Evolutionary conservation across 2,797 vertebrate species (phyloP).

Genomic region (Coregonus suidteri): DNA sequence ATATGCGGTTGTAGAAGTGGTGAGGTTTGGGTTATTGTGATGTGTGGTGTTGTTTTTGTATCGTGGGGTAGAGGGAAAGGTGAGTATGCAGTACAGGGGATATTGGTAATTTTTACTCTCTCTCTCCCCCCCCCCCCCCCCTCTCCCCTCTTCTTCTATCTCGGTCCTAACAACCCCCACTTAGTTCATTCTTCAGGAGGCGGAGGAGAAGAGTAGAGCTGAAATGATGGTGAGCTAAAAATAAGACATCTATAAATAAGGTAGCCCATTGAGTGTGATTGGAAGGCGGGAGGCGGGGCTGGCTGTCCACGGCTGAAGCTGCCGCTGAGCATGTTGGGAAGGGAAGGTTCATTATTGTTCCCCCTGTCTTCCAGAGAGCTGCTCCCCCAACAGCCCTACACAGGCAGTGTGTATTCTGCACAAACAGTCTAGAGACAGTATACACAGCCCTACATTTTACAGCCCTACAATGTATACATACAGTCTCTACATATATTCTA

Average conservation of each 20-base stretch:
- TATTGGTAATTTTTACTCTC: background rate
- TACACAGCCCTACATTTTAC: constrained; percentile 34
- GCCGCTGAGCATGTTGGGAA: constrained; percentile 49
- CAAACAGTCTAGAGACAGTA: constrained; percentile 5
- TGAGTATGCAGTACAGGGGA: no score
- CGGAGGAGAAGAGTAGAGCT: constrained; percentile 23
- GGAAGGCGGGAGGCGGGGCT: constrained; percentile 52
- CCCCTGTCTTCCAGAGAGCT: background rate
- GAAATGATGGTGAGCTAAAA: constrained; percentile 72
- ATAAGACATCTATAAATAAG: constrained; percentile 75
- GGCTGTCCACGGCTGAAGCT: constrained; percentile 50
- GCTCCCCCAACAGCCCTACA: no score
- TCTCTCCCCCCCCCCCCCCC: background rate
- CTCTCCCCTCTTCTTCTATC: background rate
- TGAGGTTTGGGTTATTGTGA: no score
- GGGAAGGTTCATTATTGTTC: constrained; percentile 59
- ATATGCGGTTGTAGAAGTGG: no score
- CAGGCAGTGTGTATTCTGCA: no score
- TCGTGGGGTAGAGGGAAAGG: no score
- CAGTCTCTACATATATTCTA: no score
- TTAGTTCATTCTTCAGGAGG: constrained; percentile 59
- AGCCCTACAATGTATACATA: no score
- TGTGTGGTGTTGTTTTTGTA: no score
- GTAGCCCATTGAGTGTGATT: constrained; percentile 69
- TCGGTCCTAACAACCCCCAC: constrained; percentile 17